These are phyloP conservation scores for Philopedon plagiatum DNA, from an alignment of 2,888 invertebrate genomes.

Conservation along the genomic window DNA sequence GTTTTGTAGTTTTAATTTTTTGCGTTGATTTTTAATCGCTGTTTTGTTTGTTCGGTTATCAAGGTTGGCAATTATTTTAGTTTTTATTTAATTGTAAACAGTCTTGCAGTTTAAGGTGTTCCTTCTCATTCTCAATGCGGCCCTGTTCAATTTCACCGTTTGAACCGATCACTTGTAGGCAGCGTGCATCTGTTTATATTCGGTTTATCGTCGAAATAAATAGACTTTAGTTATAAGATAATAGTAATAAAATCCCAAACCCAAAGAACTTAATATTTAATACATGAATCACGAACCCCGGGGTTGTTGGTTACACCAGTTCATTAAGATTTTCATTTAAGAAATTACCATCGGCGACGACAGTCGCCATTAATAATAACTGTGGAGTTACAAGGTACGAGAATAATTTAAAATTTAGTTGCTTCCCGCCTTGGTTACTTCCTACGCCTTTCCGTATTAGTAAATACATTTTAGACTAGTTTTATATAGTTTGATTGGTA, in stretches of 20 bases:
- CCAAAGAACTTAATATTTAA: neutral
- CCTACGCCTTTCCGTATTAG: conserved; percentile 31
- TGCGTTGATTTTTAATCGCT: too few species aligned
- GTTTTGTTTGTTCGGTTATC: too few species aligned
- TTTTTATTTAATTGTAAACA: too few species aligned
- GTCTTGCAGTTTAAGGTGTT: too few species aligned
- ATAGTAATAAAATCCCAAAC: neutral
- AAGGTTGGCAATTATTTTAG: too few species aligned
- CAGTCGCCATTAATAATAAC: conserved; percentile 42
- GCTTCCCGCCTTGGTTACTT: conserved; percentile 35
- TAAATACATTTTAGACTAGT: conserved; percentile 17
- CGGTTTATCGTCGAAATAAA: too few species aligned
- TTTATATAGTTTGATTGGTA: conserved; percentile 27
- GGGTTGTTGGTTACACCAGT: conserved; percentile 27
- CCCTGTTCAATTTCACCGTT: too few species aligned
- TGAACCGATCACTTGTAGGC: too few species aligned
- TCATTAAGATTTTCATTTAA: conserved; percentile 28
- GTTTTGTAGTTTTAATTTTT: too few species aligned
- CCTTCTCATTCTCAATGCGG: too few species aligned
- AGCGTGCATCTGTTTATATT: too few species aligned
- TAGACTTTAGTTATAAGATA: too few species aligned
- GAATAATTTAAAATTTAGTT: conserved; percentile 39
- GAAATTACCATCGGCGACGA: conserved; percentile 32
- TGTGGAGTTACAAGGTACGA: conserved; percentile 27
- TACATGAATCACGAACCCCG: conserved; percentile 12